These are phyloP conservation scores for Rhyzopertha dominica DNA, from an alignment of 1,140 invertebrate genomes.

Conservation along the genomic window DNA sequence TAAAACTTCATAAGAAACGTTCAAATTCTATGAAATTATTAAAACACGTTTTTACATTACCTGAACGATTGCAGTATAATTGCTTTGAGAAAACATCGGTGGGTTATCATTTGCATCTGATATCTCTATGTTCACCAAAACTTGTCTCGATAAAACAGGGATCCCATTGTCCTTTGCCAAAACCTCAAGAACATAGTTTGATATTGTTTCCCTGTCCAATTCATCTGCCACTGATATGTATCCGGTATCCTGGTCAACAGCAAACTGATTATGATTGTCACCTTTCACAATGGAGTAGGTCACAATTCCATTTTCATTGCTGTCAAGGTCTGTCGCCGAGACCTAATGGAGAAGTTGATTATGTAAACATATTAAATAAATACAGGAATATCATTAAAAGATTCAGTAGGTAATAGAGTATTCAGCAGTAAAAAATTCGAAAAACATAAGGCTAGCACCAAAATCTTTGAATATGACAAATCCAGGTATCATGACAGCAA, in stretches of 20 bases:
- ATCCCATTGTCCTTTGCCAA: constrained; percentile 74
- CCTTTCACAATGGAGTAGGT: constrained; percentile 75
- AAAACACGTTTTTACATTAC: constrained; percentile 34
- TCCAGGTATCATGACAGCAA: too few species aligned
- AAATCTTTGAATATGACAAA: too few species aligned
- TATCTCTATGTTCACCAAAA: constrained; percentile 75
- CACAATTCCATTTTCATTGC: constrained; percentile 71
- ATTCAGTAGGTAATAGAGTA: too few species aligned
- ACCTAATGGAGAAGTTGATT: constrained; percentile 49
- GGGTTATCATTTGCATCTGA: constrained; percentile 87
- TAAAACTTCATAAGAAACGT: neutral
- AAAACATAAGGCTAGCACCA: too few species aligned
- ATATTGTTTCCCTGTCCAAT: constrained; percentile 78
- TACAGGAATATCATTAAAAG: too few species aligned
- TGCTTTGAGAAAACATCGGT: constrained; percentile 68
- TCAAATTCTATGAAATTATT: neutral
- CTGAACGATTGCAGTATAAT: constrained; percentile 75
- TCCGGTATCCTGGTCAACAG: constrained; percentile 72
- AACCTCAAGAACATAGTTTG: constrained; percentile 72
- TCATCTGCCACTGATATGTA: constrained; percentile 67
- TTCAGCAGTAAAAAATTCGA: too few species aligned
- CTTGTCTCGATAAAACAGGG: constrained; percentile 67
- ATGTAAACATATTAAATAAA: too few species aligned
- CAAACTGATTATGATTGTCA: constrained; percentile 72
- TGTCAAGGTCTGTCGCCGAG: constrained; percentile 74